Base-by-base conservation (phyloP, 2,888 invertebrate genomes). In the Dryadula phaetusa region DNA sequence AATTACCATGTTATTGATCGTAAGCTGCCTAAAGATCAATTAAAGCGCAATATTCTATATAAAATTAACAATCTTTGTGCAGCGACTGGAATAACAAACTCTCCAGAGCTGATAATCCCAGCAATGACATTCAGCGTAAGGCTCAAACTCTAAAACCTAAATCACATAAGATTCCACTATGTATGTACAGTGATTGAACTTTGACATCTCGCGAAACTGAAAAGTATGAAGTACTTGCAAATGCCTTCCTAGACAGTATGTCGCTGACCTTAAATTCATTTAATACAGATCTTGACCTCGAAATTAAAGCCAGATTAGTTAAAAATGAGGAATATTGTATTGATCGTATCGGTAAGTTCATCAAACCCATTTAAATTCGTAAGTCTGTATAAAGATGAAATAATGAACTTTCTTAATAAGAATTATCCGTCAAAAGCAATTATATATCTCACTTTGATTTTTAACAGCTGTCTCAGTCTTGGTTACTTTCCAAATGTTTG, bases 401-500 rank as follows among this genome's bases (percentile, higher is more conserved):
- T 56, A 8, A 37, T 18, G 10, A 56, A 56, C 16, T n/a, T 8
- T 18, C 8, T 56, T 8, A 3, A 40, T 34, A 56, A 56, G 20
- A n/a, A 37, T 37, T 32, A 32, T n/a, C 54, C 58, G 2, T 12
- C 14, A 3, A 58, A 58, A 42, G 18, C 32, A 40, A 18, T 58
- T 42, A n/a, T 58, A 2, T 20, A 20, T 14, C n/a, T 58, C 20
- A 22, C 58, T 14, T 12, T 5, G 16, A 40, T 44, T 34, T 60
- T 44, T 60, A 60, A 60, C 22, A 25, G 20, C 2, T 44, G 58
- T n/a, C 16, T 60, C 5, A 12, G 18, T 7, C 28, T 60, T 12
- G 12, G 18, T 37, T 58, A 64, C 20, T 64, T 58, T 44, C 69
- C 70, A 7, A 37, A n/a, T 4, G 12, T 20, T 5, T 70, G 60